Percentiles rank a stretch among this genome's conserved stretches.
Evolutionary conservation across 2,113 vertebrate species (phyloP).

Genomic region (Hystrix brachyura): DNA sequence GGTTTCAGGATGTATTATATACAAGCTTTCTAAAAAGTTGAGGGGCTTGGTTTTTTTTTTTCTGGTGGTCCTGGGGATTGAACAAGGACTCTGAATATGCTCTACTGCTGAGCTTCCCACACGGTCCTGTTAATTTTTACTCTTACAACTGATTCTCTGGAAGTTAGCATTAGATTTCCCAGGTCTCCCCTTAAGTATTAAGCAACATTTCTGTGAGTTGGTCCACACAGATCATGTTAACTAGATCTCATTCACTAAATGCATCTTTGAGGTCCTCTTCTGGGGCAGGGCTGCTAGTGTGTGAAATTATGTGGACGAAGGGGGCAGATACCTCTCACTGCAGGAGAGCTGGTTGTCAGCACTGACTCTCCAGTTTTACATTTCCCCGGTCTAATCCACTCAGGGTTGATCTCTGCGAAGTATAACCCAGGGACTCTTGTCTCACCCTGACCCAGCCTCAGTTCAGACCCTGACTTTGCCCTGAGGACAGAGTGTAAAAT

Average conservation of each 20-base stretch:
- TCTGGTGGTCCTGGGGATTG: background rate
- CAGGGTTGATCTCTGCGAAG: slow-evolving; percentile 53
- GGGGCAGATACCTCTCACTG: background rate
- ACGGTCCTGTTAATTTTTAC: background rate
- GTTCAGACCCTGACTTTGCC: slow-evolving; percentile 50
- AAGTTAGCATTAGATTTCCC: background rate
- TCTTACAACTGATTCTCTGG: background rate
- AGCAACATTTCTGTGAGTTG: slow-evolving; percentile 18
- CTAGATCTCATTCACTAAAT: slow-evolving; percentile 42
- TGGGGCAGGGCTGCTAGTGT: background rate
- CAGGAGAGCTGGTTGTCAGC: background rate
- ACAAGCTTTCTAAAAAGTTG: background rate
- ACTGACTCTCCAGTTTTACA: background rate
- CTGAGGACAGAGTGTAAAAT: slow-evolving; percentile 69
- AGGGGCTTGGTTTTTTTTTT: background rate
- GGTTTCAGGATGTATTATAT: background rate
- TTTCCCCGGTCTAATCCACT: background rate
- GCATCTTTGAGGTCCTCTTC: slow-evolving; percentile 50
- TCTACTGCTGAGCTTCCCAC: background rate
- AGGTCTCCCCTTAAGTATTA: background rate
- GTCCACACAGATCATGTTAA: background rate
- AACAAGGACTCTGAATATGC: background rate
- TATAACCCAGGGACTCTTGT: background rate
- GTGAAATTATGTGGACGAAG: background rate
- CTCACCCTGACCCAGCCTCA: background rate